These are phyloP conservation scores for Zaprionus nigranus DNA, from an alignment of 1,140 invertebrate genomes.

Conservation along the genomic window DNA sequence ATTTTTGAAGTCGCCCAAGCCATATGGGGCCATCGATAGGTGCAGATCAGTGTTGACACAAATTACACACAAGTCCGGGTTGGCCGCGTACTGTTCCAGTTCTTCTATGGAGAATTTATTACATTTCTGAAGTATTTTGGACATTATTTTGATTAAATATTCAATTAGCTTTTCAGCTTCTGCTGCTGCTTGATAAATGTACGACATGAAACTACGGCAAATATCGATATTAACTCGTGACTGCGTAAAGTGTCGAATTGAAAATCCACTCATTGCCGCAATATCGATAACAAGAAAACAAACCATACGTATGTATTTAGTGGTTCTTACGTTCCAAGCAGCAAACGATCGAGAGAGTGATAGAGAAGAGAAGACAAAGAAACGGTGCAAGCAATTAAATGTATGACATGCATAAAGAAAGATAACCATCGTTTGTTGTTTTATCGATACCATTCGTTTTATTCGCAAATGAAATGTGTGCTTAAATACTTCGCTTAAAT, in stretches of 20 bases:
- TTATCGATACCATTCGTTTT: conserved; percentile 48
- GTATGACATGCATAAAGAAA: background rate
- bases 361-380: background rate
- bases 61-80: conserved; percentile 85
- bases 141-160: conserved; percentile 54
- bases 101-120: conserved; percentile 72
- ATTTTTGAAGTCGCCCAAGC: conserved; percentile 85
- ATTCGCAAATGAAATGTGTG: conserved; percentile 59
- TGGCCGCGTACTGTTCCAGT: conserved; percentile 77
- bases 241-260: background rate
- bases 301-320: background rate
- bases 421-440: conserved; percentile 3
- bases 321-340: too few species aligned
- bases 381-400: background rate
- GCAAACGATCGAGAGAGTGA: conserved; percentile 5
- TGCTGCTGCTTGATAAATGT: conserved; percentile 24
- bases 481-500: conserved; percentile 49
- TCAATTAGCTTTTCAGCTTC: conserved; percentile 4
- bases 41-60: conserved; percentile 85
- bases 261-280: background rate
- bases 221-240: background rate
- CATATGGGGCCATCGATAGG: conserved; percentile 85
- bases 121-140: conserved; percentile 78
- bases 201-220: conserved; percentile 14
- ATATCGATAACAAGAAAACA: conserved; percentile 8